phyloP scores from a whole-genome alignment of 1,140 invertebrate genomes.

The Drosophila prosaltans region DNA sequence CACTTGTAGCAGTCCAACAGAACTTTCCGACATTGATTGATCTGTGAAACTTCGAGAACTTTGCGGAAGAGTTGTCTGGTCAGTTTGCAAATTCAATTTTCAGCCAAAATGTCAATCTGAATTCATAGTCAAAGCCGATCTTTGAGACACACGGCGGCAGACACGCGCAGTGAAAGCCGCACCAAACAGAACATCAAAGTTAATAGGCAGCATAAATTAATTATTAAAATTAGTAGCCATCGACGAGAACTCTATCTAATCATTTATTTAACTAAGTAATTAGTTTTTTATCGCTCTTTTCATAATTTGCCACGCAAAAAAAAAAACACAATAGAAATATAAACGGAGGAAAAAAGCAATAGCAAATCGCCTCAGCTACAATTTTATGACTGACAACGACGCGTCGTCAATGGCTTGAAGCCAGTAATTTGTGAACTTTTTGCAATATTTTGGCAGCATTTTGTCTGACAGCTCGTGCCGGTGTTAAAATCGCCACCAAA shows the following conservation, averaged over 20 bases:
- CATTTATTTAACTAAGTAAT: conserved; percentile 78
- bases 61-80: background rate
- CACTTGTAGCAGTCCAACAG: conserved; percentile 44
- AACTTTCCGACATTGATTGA: conserved; percentile 10
- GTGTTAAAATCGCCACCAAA: background rate
- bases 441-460: conserved; percentile 52
- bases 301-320: conserved; percentile 50
- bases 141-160: conserved; percentile 41
- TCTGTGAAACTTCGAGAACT: conserved; percentile 5
- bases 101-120: conserved; percentile 25
- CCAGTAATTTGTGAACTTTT: conserved; percentile 62
- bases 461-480: conserved; percentile 58
- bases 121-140: conserved; percentile 7
- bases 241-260: conserved; percentile 60
- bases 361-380: background rate
- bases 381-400: conserved; percentile 12
- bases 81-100: conserved; percentile 24
- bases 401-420: conserved; percentile 41
- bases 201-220: conserved; percentile 61
- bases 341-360: conserved; percentile 30
- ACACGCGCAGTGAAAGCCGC: conserved; percentile 69
- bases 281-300: conserved; percentile 63
- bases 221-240: conserved; percentile 67
- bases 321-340: conserved; percentile 51
- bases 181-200: conserved; percentile 36